Evolutionary conservation across 1,140 invertebrate genomes (phyloP).

Genomic region (Magallana ariakensis): DNA sequence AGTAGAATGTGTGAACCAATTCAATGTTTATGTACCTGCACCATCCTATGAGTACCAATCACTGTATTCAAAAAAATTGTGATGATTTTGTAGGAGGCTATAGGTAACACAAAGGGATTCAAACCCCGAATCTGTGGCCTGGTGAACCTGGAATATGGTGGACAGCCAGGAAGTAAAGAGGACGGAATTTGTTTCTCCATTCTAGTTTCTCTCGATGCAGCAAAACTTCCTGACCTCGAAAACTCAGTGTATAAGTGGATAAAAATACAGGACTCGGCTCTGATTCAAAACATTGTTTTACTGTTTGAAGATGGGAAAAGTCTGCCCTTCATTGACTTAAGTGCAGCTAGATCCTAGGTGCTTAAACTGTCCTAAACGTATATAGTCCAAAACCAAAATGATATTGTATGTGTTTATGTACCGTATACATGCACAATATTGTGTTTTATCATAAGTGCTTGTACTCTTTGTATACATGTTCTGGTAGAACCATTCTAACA

Average conservation of each 20-base stretch:
- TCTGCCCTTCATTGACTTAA: constrained; percentile 31
- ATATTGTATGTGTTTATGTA: background rate
- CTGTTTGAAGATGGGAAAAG: background rate
- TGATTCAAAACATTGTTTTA: background rate
- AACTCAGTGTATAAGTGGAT: constrained; percentile 39
- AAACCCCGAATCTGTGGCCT: constrained; percentile 39
- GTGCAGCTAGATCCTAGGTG: background rate
- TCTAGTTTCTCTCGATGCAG: constrained; percentile 21
- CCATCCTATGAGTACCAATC: too few relatives aligned
- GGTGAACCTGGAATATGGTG: constrained; percentile 48
- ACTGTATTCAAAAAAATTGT: too few relatives aligned
- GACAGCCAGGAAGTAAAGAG: constrained; percentile 11
- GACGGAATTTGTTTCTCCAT: constrained; percentile 48
- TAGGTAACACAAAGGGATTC: background rate
- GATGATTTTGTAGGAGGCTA: background rate
- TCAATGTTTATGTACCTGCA: too few relatives aligned
- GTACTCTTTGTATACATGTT: too few relatives aligned
- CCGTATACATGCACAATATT: background rate
- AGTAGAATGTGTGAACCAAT: too few relatives aligned
- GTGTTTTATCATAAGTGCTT: too few relatives aligned
- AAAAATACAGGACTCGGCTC: background rate
- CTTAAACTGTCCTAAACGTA: background rate
- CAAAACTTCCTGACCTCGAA: background rate
- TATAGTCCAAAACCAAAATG: background rate
- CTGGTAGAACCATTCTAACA: too few relatives aligned